Percentiles rank a stretch among this genome's conserved stretches.
These are phyloP conservation scores for Apolygus lucorum DNA, from an alignment of 1,140 invertebrate genomes.

Conservation along the genomic window DNA sequence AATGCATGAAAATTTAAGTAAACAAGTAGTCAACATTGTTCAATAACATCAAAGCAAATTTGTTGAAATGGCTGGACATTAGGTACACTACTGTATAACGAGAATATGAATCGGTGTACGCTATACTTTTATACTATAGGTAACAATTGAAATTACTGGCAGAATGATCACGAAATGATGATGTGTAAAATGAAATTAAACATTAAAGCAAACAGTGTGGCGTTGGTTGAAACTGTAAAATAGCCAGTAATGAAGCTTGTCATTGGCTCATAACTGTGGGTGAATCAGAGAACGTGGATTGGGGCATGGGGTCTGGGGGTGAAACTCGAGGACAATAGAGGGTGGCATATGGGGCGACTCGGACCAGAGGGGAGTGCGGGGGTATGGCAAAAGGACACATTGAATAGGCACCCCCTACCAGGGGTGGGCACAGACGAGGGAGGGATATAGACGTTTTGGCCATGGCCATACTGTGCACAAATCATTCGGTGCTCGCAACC, in stretches of 20 bases:
- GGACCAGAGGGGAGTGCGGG: not conserved
- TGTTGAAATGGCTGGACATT: too few species aligned
- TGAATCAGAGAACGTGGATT: slow-evolving; percentile 18
- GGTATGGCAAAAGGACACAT: slow-evolving; percentile 19
- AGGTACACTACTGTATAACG: too few species aligned
- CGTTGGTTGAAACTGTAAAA: slow-evolving; percentile 18
- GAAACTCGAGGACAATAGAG: slow-evolving; percentile 17
- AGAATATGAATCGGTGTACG: too few species aligned
- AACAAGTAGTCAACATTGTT: too few species aligned
- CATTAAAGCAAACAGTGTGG: too few species aligned
- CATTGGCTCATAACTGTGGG: slow-evolving; percentile 25
- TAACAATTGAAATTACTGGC: too few species aligned
- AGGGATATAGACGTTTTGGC: slow-evolving; percentile 25
- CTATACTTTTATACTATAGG: too few species aligned
- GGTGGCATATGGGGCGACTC: slow-evolving; percentile 24
- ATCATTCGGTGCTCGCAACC: slow-evolving; percentile 20
- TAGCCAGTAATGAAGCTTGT: slow-evolving; percentile 28
- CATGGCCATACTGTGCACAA: slow-evolving; percentile 6
- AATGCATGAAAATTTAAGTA: too few species aligned
- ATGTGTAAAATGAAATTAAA: too few species aligned
- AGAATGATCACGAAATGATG: too few species aligned
- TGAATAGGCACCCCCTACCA: slow-evolving; percentile 24
- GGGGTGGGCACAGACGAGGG: not conserved
- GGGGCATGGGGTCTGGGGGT: slow-evolving; percentile 5
- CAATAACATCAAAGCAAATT: too few species aligned